Evolutionary conservation across 2,888 invertebrate genomes (phyloP).

Genomic region (Cenopis cana): DNA sequence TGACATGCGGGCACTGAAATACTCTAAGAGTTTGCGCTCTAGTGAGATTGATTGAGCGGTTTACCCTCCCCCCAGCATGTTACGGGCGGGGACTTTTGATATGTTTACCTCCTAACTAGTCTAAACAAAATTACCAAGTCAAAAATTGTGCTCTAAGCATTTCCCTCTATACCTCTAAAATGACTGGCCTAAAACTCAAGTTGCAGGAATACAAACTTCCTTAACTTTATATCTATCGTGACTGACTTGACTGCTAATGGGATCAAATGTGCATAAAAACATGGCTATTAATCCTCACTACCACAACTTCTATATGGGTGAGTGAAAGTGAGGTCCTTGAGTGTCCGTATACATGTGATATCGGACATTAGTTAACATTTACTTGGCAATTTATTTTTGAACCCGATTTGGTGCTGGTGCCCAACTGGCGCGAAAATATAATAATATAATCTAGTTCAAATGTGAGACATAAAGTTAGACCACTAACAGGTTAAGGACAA

Average conservation of each 20-base stretch:
- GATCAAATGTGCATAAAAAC: constrained; percentile 25
- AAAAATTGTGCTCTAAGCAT: no score
- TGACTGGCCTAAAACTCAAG: neutral
- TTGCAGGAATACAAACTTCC: neutral
- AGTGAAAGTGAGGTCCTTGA: constrained; percentile 33
- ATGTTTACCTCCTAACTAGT: no score
- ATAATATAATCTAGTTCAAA: neutral
- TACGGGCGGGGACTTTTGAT: no score
- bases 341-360: neutral
- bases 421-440: neutral
- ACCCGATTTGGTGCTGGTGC: neutral
- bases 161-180: no score
- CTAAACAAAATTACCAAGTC: no score
- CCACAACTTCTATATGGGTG: constrained; percentile 6
- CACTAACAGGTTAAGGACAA: neutral
- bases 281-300: constrained; percentile 17
- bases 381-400: constrained; percentile 3
- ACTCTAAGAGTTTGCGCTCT: no score
- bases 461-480: no score
- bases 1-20: no score
- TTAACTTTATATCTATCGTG: neutral
- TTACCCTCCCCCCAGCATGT: no score
- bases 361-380: neutral
- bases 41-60: no score
- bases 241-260: neutral